Evolutionary conservation across 2,888 invertebrate genomes (phyloP).

Genomic region (Cecidostiba fungosa): DNA sequence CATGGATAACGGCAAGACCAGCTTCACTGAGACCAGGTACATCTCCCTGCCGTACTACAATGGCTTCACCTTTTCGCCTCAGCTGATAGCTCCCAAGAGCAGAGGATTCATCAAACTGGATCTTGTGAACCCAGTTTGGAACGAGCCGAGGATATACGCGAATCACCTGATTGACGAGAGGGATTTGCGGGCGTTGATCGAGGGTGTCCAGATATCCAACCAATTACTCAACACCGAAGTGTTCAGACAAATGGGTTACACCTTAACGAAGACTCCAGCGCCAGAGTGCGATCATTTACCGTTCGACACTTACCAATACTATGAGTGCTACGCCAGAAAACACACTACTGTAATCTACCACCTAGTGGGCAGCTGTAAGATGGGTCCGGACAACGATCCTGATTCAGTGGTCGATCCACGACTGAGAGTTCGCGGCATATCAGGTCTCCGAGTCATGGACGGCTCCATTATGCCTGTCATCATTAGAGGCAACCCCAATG

Average conservation of each 20-base stretch:
- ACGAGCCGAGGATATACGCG: constrained; percentile 8
- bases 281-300: neutral
- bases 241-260: neutral
- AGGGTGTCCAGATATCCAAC: neutral
- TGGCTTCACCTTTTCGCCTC: neutral
- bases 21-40: neutral
- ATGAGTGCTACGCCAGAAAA: neutral
- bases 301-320: neutral
- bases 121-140: constrained; percentile 11
- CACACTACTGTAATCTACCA: neutral
- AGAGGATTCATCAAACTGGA: constrained; percentile 24
- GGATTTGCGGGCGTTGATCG: constrained; percentile 2
- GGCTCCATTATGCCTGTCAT: neutral
- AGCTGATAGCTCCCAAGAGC: constrained; percentile 11
- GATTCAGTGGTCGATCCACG: neutral
- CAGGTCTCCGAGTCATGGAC: neutral
- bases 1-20: neutral
- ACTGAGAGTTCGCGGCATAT: neutral
- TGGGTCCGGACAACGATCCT: neutral
- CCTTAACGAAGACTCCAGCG: neutral
- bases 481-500: neutral
- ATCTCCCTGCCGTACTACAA: neutral
- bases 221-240: neutral
- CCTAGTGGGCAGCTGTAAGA: neutral
- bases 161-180: neutral